Percentiles rank a stretch among this genome's conserved stretches.
Conservation (phyloP, 2,113 vertebrate genomes). For the Ptilonorhynchus violaceus region DNA sequence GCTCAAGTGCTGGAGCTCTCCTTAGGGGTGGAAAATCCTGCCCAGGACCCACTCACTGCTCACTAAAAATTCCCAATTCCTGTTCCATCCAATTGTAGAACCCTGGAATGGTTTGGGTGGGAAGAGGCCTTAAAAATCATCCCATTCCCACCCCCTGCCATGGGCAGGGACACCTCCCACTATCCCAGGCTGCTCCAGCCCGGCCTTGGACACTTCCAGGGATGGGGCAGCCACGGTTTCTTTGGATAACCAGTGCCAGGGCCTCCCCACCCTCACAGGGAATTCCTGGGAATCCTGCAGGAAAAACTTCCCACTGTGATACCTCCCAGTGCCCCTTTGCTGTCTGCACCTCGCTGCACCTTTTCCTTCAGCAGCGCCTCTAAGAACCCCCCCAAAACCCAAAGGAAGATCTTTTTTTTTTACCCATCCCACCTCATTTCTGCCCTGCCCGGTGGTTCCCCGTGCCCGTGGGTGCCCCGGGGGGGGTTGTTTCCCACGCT, state of each 20-base stretch:
- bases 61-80: background rate
- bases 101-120: background rate
- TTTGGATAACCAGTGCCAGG: background rate
- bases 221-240: background rate
- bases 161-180: background rate
- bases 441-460: background rate
- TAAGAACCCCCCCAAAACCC: background rate
- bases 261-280: background rate
- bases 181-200: background rate
- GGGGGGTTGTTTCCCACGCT: background rate
- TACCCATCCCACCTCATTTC: background rate
- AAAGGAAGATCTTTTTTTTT: background rate
- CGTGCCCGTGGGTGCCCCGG: background rate
- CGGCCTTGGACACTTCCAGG: background rate
- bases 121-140: background rate
- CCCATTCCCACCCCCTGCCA: background rate
- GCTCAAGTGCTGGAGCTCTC: background rate
- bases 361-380: background rate
- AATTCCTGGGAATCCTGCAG: background rate
- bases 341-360: background rate
- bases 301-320: background rate
- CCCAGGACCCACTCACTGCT: background rate
- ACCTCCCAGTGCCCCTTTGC: background rate
- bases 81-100: accelerated
- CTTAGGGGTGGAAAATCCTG: background rate